Percentiles rank a stretch among this genome's conserved stretches.
phyloP scores from a whole-genome alignment of 1,140 invertebrate genomes.

The Triops cancriformis region DNA sequence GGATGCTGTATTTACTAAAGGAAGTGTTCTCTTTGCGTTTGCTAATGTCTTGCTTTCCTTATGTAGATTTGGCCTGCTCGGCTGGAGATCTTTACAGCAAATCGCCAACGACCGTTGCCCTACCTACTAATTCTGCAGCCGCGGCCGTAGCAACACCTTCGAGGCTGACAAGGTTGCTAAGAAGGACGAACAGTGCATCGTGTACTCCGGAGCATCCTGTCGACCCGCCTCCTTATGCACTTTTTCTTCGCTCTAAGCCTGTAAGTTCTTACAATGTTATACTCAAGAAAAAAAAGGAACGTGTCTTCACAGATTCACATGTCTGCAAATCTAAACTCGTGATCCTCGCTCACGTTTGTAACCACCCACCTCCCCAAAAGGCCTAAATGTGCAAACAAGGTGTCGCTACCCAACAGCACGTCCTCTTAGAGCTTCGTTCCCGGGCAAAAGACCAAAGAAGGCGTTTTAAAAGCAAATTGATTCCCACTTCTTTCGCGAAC shows the following conservation, averaged over 20 bases:
- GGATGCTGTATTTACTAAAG: not conserved
- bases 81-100: not conserved
- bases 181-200: slow-evolving; percentile 25
- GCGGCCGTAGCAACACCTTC: slow-evolving; percentile 8
- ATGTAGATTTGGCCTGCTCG: not conserved
- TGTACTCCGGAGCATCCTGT: not conserved
- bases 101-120: not conserved
- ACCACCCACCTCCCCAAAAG: not conserved
- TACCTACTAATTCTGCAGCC: not conserved
- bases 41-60: not conserved
- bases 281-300: not conserved
- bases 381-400: not conserved
- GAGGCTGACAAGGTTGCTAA: slow-evolving; percentile 18
- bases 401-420: not conserved
- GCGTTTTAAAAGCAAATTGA: not conserved
- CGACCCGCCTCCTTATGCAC: slow-evolving; percentile 23
- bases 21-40: not conserved
- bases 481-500: not conserved
- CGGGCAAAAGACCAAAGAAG: not conserved
- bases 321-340: not conserved
- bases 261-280: slow-evolving; percentile 11
- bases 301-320: not conserved
- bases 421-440: not conserved
- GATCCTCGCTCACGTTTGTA: not conserved
- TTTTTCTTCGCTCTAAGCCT: slow-evolving; percentile 22